A percentile compares a stretch with the other conserved stretches of the same genome.
phyloP scores from a whole-genome alignment of 2,797 vertebrate species.

The Rhinatrema bivittatum region DNA sequence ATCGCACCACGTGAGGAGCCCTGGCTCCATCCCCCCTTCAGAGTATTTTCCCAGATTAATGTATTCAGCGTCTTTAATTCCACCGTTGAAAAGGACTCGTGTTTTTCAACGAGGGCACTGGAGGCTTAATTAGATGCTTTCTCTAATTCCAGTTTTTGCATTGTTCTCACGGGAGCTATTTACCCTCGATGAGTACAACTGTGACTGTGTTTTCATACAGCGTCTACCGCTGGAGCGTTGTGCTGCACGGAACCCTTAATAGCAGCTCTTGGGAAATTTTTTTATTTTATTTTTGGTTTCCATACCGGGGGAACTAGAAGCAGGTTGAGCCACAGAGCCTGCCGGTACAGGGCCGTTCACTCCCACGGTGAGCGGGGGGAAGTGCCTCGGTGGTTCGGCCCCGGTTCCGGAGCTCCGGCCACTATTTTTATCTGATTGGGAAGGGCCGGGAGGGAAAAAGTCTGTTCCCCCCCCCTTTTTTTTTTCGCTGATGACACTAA shows the following conservation, averaged over 20 bases:
- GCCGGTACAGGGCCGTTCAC: too few relatives aligned
- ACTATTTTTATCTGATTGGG: too few relatives aligned
- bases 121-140: constrained; percentile 7
- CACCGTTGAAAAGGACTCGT: constrained; percentile 30
- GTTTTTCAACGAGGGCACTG: constrained; percentile 17
- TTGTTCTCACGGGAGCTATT: constrained; percentile 16
- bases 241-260: not conserved
- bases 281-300: too few relatives aligned
- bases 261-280: too few relatives aligned
- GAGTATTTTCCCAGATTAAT: constrained; percentile 30
- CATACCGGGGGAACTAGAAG: too few relatives aligned
- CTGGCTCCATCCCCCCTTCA: constrained; percentile 16
- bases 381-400: too few relatives aligned
- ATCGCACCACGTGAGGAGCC: constrained; percentile 22
- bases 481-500: too few relatives aligned
- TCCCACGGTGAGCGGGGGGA: too few relatives aligned
- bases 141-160: constrained; percentile 14
- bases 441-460: too few relatives aligned
- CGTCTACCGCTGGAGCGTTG: constrained; percentile 8
- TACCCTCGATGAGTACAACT: constrained; percentile 11
- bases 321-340: too few relatives aligned
- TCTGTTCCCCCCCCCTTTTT: too few relatives aligned
- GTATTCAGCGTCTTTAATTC: constrained; percentile 9
- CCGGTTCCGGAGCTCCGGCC: too few relatives aligned
- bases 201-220: not conserved